Evolutionary conservation across 2,113 vertebrate species (phyloP).

Genomic region (Syngnathus typhle): DNA sequence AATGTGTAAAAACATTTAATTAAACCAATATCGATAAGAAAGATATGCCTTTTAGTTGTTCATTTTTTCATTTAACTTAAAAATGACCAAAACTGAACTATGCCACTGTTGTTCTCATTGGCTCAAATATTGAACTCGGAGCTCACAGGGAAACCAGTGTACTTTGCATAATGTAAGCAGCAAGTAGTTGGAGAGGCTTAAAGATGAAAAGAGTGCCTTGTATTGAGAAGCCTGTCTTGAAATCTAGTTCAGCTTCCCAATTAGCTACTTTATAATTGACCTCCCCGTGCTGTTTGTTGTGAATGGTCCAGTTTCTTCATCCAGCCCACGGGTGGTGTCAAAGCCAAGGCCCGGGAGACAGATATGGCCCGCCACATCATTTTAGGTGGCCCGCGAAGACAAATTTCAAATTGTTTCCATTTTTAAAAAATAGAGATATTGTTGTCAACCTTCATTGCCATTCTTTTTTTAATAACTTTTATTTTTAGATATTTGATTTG

Average conservation of each 20-base stretch:
- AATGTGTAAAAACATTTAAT: not conserved
- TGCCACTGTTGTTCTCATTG: slow-evolving; percentile 7
- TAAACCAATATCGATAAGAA: not conserved
- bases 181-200: slow-evolving; percentile 9
- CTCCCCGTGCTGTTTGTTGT: slow-evolving; percentile 8
- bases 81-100: not conserved
- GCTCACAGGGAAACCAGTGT: slow-evolving; percentile 6
- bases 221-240: slow-evolving; percentile 5
- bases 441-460: no score
- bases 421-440: no score
- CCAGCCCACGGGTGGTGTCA: not conserved
- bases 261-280: slow-evolving; percentile 8
- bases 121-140: slow-evolving; percentile 12
- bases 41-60: not conserved
- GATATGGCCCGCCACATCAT: no score
- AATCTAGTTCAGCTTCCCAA: not conserved
- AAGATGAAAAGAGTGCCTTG: slow-evolving; percentile 6
- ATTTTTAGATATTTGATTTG: no score
- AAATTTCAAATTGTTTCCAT: no score
- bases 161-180: slow-evolving; percentile 29
- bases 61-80: not conserved
- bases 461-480: no score
- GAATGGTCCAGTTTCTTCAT: not conserved
- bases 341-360: no score
- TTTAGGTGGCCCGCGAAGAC: no score